phyloP scores from a whole-genome alignment of 2,797 vertebrate genomes.

The Tragelaphus oryx region DNA sequence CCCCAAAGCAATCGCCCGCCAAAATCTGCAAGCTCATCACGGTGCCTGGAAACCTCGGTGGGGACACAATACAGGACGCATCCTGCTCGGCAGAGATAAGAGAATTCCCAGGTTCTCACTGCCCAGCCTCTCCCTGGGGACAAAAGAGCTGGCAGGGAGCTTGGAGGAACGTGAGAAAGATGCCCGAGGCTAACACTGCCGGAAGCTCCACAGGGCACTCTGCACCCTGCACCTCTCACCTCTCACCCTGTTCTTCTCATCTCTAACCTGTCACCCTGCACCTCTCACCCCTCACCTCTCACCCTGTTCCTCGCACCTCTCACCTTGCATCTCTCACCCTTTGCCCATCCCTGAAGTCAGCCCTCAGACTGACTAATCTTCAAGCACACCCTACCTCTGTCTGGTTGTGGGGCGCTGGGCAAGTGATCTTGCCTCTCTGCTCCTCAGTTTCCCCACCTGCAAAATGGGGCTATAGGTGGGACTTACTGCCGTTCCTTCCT shows the following conservation, averaged over 20 bases:
- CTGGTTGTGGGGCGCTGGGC: neutral
- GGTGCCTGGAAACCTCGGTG: conserved; percentile 50
- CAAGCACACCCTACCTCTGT: neutral
- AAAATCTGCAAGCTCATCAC: conserved; percentile 74
- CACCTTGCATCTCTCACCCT: neutral
- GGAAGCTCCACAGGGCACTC: neutral
- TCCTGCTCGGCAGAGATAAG: conserved; percentile 73
- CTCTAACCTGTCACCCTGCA: neutral
- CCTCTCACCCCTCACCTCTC: neutral
- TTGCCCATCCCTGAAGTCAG: neutral
- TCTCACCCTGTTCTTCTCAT: neutral
- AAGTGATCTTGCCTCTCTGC: neutral
- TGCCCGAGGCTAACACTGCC: neutral
- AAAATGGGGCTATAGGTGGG: neutral
- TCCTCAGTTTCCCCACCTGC: neutral
- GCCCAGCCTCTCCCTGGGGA: conserved; percentile 11
- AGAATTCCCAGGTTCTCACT: conserved; percentile 65
- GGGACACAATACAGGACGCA: conserved; percentile 60
- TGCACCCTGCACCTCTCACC: neutral
- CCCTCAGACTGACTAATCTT: too few relatives aligned
- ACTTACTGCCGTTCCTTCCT: accelerated
- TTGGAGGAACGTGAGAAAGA: neutral
- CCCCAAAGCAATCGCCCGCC: neutral
- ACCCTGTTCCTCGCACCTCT: neutral
- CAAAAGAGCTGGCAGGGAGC: neutral